Conservation (phyloP, 2,888 invertebrate genomes). For the Galerucella calmariensis region DNA sequence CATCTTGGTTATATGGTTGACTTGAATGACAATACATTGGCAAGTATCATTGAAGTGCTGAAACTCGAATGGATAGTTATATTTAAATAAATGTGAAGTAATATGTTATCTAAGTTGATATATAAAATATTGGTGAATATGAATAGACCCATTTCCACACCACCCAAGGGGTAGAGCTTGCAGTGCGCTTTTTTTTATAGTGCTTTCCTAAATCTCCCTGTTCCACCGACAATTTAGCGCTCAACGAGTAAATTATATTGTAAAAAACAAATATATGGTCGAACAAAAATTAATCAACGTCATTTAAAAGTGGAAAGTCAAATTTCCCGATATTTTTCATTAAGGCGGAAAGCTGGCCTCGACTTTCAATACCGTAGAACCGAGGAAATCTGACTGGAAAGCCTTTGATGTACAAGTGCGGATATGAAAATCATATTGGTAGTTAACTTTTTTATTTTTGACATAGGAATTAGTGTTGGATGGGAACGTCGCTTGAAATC, state of each 20-base stretch:
- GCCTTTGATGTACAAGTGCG: slow-evolving; percentile 24
- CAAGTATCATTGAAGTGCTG: too few species aligned
- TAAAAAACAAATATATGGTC: background rate
- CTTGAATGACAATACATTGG: too few species aligned
- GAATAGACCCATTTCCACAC: too few species aligned
- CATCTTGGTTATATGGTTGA: too few species aligned
- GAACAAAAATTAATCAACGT: slow-evolving; percentile 29
- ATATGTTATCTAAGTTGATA: too few species aligned
- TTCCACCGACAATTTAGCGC: background rate
- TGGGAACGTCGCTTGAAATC: too few species aligned
- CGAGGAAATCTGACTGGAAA: slow-evolving; percentile 14
- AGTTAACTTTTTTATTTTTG: slow-evolving; percentile 5
- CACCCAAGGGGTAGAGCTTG: too few species aligned
- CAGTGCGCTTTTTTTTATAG: too few species aligned
- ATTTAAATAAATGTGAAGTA: background rate
- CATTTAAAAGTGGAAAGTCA: slow-evolving; percentile 29
- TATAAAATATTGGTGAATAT: too few species aligned
- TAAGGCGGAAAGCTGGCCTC: slow-evolving; percentile 31
- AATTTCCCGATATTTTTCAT: slow-evolving; percentile 36
- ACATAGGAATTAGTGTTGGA: background rate
- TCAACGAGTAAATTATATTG: too few species aligned
- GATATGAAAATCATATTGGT: slow-evolving; percentile 18
- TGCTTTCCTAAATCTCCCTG: too few species aligned
- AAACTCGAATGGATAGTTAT: too few species aligned
- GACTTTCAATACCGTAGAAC: slow-evolving; percentile 34